These are phyloP conservation scores for Gerris lacustris DNA, from an alignment of 2,888 invertebrate genomes.

Conservation along the genomic window DNA sequence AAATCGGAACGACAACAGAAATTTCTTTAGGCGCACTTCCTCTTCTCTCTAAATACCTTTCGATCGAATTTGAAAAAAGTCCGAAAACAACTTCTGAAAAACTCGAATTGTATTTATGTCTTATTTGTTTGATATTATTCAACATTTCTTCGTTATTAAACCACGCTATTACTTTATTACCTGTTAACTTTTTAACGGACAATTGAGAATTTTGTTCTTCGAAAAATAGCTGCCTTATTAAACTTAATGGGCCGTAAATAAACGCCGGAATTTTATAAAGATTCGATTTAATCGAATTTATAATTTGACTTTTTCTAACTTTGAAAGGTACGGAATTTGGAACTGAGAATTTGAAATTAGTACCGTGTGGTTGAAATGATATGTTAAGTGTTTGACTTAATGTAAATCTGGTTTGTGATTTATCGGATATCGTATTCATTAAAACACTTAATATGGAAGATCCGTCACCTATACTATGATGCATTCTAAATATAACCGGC, in stretches of 20 bases:
- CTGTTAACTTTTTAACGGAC: constrained; percentile 37
- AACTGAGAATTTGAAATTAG: constrained; percentile 31
- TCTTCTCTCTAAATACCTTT: constrained; percentile 32
- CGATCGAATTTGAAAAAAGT: constrained; percentile 41
- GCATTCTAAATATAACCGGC: constrained; percentile 43
- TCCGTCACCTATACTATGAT: constrained; percentile 46
- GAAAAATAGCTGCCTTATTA: neutral
- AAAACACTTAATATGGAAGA: constrained; percentile 42
- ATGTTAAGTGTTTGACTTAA: neutral
- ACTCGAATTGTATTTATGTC: constrained; percentile 30
- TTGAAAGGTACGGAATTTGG: neutral
- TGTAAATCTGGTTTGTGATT: neutral
- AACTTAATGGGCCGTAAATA: neutral
- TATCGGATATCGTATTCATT: constrained; percentile 27
- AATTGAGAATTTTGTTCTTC: neutral
- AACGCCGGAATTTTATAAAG: neutral
- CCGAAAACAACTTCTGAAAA: constrained; percentile 42
- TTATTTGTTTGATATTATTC: constrained; percentile 36
- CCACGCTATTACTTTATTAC: constrained; percentile 40
- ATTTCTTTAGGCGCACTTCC: constrained; percentile 11
- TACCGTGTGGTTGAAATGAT: neutral
- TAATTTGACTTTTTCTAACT: neutral
- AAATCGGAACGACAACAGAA: constrained; percentile 12
- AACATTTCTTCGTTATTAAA: constrained; percentile 35
- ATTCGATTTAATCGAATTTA: neutral